These are phyloP conservation scores for Tragulus kanchil DNA, from an alignment of 2,113 vertebrate genomes.

Conservation along the genomic window DNA sequence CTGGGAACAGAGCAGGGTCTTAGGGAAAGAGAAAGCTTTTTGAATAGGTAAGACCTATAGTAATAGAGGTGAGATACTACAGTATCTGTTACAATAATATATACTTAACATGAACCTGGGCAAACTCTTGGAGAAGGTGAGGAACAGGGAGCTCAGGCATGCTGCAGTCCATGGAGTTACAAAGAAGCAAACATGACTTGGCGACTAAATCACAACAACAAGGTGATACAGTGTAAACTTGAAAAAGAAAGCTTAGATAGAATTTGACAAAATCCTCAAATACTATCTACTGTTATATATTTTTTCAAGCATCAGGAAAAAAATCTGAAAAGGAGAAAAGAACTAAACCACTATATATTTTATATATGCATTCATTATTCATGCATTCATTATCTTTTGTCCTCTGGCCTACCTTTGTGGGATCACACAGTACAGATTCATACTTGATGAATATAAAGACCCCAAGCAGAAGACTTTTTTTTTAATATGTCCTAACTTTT, in stretches of 20 bases:
- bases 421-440: not conserved
- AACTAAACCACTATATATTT: not conserved
- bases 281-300: not conserved
- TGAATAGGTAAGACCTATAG: not conserved
- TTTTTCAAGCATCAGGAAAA: slow-evolving; percentile 11
- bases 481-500: not conserved
- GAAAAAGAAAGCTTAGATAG: not conserved
- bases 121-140: not conserved
- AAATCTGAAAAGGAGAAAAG: not conserved
- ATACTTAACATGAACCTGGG: not conserved
- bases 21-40: not conserved
- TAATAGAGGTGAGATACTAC: not conserved
- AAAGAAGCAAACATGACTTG: not conserved
- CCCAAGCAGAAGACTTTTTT: not conserved
- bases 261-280: not conserved
- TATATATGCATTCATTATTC: not conserved
- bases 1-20: not conserved
- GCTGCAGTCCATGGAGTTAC: not conserved
- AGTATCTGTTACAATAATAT: not conserved
- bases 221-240: not conserved
- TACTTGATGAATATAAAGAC: not conserved
- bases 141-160: not conserved
- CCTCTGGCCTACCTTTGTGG: not conserved
- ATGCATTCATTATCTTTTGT: not conserved
- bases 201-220: not conserved